Conservation (phyloP, 2,888 invertebrate species). For the Apoderus coryli region DNA sequence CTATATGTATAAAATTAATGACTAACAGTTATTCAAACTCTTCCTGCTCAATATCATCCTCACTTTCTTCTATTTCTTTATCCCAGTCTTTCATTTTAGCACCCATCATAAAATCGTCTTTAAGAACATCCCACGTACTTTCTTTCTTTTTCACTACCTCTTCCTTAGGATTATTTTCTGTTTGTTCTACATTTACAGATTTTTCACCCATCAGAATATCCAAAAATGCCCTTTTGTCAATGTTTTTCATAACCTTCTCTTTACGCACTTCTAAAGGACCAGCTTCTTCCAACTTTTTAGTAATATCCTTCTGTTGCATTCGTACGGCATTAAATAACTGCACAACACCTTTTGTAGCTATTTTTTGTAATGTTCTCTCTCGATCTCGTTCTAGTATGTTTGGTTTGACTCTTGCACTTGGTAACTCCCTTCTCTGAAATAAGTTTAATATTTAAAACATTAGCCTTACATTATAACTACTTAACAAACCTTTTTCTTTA, state of each 20-base stretch:
- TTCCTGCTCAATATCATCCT: no score
- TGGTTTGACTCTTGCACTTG: slow-evolving; percentile 60
- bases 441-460: no score
- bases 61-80: slow-evolving; percentile 49
- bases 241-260: slow-evolving; percentile 60
- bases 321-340: slow-evolving; percentile 85
- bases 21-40: no score
- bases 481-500: slow-evolving; percentile 25
- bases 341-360: slow-evolving; percentile 85
- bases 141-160: slow-evolving; percentile 21
- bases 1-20: no score
- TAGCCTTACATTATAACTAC: no score
- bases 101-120: slow-evolving; percentile 82
- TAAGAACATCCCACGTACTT: slow-evolving; percentile 47
- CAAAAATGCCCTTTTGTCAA: slow-evolving; percentile 61
- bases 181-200: slow-evolving; percentile 9
- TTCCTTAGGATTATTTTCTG: slow-evolving; percentile 23
- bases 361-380: slow-evolving; percentile 62
- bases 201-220: slow-evolving; percentile 59
- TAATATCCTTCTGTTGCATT: slow-evolving; percentile 67
- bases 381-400: slow-evolving; percentile 58
- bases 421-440: slow-evolving; percentile 44
- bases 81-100: slow-evolving; percentile 88
- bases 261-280: slow-evolving; percentile 64
- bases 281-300: slow-evolving; percentile 51